Evolutionary conservation across 2,797 vertebrate species (phyloP).

Genomic region (Astyanax mexicanus): DNA sequence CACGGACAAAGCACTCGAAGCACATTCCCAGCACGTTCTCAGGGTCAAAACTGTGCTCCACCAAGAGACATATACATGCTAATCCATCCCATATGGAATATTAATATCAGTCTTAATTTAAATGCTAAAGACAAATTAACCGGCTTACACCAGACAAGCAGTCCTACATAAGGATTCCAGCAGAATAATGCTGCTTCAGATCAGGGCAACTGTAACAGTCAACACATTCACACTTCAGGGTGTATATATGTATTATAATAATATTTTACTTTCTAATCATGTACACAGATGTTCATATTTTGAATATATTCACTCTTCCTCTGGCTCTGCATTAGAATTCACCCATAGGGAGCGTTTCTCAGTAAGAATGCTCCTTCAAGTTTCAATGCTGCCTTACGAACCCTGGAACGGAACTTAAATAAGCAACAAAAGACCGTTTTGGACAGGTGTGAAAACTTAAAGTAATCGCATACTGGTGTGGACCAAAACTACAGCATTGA

Average conservation of each 20-base stretch:
- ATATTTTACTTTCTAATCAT: not conserved
- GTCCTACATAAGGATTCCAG: not conserved
- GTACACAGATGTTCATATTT: not conserved
- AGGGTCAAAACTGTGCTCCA: not conserved
- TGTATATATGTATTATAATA: too few relatives aligned
- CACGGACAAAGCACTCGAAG: not conserved
- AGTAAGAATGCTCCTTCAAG: too few relatives aligned
- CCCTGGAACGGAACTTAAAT: too few relatives aligned
- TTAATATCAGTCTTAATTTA: not conserved
- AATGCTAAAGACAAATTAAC: slow-evolving; percentile 5
- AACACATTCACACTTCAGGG: not conserved
- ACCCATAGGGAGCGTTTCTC: too few relatives aligned
- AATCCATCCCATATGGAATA: slow-evolving; percentile 11
- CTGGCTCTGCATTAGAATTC: too few relatives aligned
- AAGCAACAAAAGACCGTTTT: too few relatives aligned
- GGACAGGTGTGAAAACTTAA: too few relatives aligned
- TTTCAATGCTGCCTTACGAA: too few relatives aligned
- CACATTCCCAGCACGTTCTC: not conserved
- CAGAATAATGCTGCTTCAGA: not conserved
- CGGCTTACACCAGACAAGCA: not conserved
- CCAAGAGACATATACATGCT: not conserved
- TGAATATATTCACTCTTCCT: not conserved
- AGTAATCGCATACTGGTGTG: too few relatives aligned
- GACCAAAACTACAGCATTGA: too few relatives aligned
- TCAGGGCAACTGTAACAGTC: not conserved